These are phyloP conservation scores for Actinia tenebrosa DNA, from an alignment of 64 coral and sea anemone genomes.

Conservation along the genomic window DNA sequence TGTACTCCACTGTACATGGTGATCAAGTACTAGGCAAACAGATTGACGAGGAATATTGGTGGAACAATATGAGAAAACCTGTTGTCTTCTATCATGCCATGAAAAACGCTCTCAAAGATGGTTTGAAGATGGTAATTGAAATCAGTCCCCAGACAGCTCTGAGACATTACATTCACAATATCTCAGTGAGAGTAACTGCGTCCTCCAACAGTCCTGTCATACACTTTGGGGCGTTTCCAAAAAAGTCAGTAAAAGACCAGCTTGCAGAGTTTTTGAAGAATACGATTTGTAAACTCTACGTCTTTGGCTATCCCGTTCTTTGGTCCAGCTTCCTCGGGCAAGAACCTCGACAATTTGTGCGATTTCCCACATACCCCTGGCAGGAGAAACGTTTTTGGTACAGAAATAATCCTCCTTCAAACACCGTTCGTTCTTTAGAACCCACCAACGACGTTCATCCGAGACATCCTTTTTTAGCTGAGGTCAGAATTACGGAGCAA, in stretches of 20 bases:
- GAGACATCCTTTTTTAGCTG: slow-evolving; percentile 48
- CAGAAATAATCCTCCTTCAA: slow-evolving; percentile 5
- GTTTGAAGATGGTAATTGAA: slow-evolving; percentile 29
- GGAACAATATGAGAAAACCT: slow-evolving; percentile 55
- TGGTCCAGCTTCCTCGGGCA: slow-evolving; percentile 28
- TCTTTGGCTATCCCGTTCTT: slow-evolving; percentile 41
- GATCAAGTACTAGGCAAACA: slow-evolving; percentile 47
- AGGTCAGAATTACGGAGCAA: slow-evolving; percentile 29
- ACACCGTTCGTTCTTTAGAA: slow-evolving; percentile 1
- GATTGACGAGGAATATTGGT: slow-evolving; percentile 64
- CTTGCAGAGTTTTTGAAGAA: slow-evolving; percentile 70
- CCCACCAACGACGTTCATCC: not conserved
- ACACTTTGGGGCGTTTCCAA: slow-evolving; percentile 43
- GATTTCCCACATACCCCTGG: slow-evolving; percentile 67
- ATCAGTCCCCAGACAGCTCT: slow-evolving; percentile 54
- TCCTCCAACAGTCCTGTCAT: not conserved
- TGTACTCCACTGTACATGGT: slow-evolving; percentile 64
- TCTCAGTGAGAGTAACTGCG: not conserved
- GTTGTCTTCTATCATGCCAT: slow-evolving; percentile 60
- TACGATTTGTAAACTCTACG: slow-evolving; percentile 54
- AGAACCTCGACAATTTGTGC: slow-evolving; percentile 14
- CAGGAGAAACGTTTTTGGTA: slow-evolving; percentile 61
- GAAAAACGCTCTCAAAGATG: slow-evolving; percentile 44
- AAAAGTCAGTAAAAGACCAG: slow-evolving; percentile 45
- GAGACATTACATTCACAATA: slow-evolving; percentile 26